Base-by-base conservation (phyloP, 2,113 vertebrate species). In the Lates calcarifer region DNA sequence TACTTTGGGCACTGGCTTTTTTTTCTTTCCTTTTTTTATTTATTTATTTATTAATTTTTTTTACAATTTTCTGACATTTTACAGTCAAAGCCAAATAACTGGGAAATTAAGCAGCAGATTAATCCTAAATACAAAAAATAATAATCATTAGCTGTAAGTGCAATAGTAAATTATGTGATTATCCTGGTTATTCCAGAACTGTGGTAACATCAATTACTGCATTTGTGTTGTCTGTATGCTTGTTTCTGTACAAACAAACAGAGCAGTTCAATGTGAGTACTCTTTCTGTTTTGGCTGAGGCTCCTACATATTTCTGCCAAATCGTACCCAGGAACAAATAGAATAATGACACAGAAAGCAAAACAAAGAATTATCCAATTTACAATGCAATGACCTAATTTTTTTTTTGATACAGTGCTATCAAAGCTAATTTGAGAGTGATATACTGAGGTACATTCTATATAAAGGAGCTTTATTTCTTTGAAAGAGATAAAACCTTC, bases 221-320 rank as follows among this genome's bases (percentile, higher is more conserved):
- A 60, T 39, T 49, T 49, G 13, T 35, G 10, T 20, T 71, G 41
- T 35, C 22, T 69, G 56, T 31, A 11, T 53, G 68, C 45, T 45
- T 68, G 55, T 53, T 53, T 62, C 57, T 69, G 69, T 56, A 22
- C 0, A 0, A 47, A 79, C 33, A 57, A 74, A 70, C 39, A 39
- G 35, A 47, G 22, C n/a, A 58, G 43, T 60, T 51, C 56, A 68
- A 9, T 24, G 14, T 18, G 47, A 65, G 35, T 37, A 60, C 39
- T 28, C 10, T 60, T 26, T 57, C 39, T 47, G 47, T 69, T 73
- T 79, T 77, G 79, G 68, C 70, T 43, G n/a, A 20, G 24, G 37
- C 41, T 66, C 17, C 65, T 14, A 41, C 26, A 66, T 39, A 41
- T 75, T 89, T 79, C 47, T 86, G 62, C 79, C 65, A 75, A 55